phyloP scores from a whole-genome alignment of 2,113 vertebrate species.

The Hippolais icterina region DNA sequence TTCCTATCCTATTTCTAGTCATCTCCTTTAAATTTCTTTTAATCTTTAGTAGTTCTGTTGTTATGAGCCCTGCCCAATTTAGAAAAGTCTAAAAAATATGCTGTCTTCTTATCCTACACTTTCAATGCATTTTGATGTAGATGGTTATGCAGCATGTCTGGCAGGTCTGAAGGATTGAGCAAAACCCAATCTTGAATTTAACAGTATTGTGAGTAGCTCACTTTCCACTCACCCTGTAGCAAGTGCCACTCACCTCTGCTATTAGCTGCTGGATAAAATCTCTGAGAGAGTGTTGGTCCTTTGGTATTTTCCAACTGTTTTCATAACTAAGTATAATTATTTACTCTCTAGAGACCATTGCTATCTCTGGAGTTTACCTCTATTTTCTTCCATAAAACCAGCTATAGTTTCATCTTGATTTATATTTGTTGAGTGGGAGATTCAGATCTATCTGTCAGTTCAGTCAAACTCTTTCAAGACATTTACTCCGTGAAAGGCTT shows the following conservation, averaged over 20 bases:
- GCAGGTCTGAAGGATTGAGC: background rate
- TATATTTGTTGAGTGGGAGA: background rate
- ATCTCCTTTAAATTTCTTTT: background rate
- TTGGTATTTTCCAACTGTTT: background rate
- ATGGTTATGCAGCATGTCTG: background rate
- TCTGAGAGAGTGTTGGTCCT: background rate
- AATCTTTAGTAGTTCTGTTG: background rate
- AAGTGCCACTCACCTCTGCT: background rate
- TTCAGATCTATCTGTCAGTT: background rate
- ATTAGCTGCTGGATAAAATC: background rate
- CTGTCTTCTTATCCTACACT: background rate
- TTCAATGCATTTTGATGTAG: background rate
- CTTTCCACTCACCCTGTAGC: background rate
- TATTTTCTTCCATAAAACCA: background rate
- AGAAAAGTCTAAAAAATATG: background rate
- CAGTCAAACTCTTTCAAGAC: background rate
- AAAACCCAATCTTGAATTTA: background rate
- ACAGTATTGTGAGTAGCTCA: background rate
- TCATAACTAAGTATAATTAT: background rate
- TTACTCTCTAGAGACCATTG: background rate
- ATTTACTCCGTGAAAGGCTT: background rate
- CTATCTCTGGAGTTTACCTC: background rate
- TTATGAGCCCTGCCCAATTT: background rate
- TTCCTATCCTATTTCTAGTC: background rate
- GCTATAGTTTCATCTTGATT: background rate